Percentiles rank a stretch among this genome's conserved stretches.
These are phyloP conservation scores for Acanthosepion pharaonis DNA, from an alignment of 2,888 invertebrate genomes.

Conservation along the genomic window DNA sequence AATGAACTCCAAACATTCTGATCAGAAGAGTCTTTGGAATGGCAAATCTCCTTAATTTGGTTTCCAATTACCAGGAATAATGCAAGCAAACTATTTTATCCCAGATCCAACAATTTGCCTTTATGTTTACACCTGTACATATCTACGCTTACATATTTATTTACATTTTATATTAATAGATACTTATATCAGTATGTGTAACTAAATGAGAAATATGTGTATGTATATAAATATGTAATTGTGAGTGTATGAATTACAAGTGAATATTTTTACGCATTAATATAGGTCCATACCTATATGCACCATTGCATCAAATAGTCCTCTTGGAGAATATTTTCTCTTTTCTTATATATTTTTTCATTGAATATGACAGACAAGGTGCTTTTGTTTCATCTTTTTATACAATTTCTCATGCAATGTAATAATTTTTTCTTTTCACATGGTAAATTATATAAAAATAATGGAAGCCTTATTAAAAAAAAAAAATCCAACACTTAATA, in stretches of 20 bases:
- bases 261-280: neutral
- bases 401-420: no score
- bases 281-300: no score
- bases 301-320: neutral
- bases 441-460: no score
- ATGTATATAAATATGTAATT: neutral
- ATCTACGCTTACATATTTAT: neutral
- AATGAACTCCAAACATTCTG: neutral
- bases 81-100: neutral
- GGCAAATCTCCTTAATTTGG: neutral
- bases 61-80: neutral
- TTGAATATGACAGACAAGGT: no score
- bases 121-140: neutral
- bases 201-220: neutral
- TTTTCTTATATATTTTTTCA: no score
- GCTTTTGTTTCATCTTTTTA: no score
- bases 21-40: slow-evolving; percentile 15
- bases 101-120: neutral
- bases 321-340: no score
- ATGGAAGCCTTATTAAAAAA: no score
- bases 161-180: neutral
- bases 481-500: no score
- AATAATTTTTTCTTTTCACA: no score
- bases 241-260: neutral
- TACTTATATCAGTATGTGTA: neutral